Conservation (phyloP, 2,888 invertebrate species). For the Mamestra brassicae region DNA sequence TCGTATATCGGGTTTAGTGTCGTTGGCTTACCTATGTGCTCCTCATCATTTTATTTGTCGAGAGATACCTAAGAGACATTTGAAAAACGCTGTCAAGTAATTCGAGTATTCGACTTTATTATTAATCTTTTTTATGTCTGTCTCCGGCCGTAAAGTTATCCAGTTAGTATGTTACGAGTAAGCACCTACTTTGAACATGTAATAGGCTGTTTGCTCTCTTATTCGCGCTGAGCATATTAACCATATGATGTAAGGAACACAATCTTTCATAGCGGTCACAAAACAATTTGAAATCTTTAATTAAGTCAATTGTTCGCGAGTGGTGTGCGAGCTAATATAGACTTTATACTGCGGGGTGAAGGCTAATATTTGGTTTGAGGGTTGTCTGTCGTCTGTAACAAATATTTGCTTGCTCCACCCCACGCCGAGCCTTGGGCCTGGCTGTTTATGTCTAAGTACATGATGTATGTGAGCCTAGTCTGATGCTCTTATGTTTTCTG, state of each 20-base stretch:
- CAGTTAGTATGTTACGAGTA: slow-evolving; percentile 16
- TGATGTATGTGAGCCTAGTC: slow-evolving; percentile 41
- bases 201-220: slow-evolving; percentile 4
- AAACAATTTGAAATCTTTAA: slow-evolving; percentile 68
- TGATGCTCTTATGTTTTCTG: slow-evolving; percentile 38
- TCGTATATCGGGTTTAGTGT: slow-evolving; percentile 61
- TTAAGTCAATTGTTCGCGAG: slow-evolving; percentile 63
- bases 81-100: slow-evolving; percentile 35
- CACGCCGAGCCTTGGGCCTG: slow-evolving; percentile 64
- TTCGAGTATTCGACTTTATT: slow-evolving; percentile 42
- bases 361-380: slow-evolving; percentile 62
- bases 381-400: slow-evolving; percentile 63
- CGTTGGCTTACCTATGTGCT: slow-evolving; percentile 20
- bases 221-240: slow-evolving; percentile 7
- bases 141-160: slow-evolving; percentile 42
- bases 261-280: slow-evolving; percentile 46
- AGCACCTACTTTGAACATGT: slow-evolving; percentile 32
- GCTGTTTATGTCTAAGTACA: slow-evolving; percentile 45
- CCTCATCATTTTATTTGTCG: slow-evolving; percentile 49
- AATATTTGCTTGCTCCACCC: slow-evolving; percentile 73
- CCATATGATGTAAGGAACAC: slow-evolving; percentile 18
- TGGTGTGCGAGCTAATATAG: slow-evolving; percentile 55
- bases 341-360: slow-evolving; percentile 61
- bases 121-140: slow-evolving; percentile 44
- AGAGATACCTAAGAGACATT: slow-evolving; percentile 17